Base-by-base conservation (phyloP, 2,888 invertebrate genomes). In the Pollenia griseotomentosa region DNA sequence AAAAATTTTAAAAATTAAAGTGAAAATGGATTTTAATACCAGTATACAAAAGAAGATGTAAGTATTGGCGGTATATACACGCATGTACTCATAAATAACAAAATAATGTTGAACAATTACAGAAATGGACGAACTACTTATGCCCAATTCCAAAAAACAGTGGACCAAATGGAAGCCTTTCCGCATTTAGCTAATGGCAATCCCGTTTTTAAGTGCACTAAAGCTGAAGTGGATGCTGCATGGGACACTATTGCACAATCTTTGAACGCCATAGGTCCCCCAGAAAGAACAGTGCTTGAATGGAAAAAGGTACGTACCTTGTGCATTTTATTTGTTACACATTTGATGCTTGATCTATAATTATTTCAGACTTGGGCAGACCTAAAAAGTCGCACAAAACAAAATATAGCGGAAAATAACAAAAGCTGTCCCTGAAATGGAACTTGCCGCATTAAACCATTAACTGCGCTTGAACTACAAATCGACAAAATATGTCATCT, bases 341-440 rank as follows among this genome's bases (percentile, higher is more conserved):
- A n/a, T n/a, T n/a, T n/a, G n/a, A n/a, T n/a, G n/a, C n/a, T n/a
- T n/a, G n/a, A n/a, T n/a, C n/a, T n/a, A n/a, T n/a, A n/a, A n/a
- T n/a, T n/a, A n/a, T n/a, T n/a, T n/a, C n/a, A n/a, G n/a, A 70
- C 70, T 53, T 70, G 40, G 70, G 11, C 70, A 1, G 55, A 70
- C 42, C 70, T 53, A 12, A 70, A 70, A 53, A 42, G 70, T 11
- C 40, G 70, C 11, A 70, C 70, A 7, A 55, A 70, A 12, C 70
- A 70, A 70, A 70, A 53, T 55, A n/a, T n/a, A n/a, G n/a, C n/a
- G n/a, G n/a, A n/a, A n/a, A n/a, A n/a, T n/a, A n/a, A n/a, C n/a
- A n/a, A n/a, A n/a, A n/a, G n/a, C n/a, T n/a, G n/a, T n/a, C n/a
- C n/a, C n/a, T n/a, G n/a, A n/a, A n/a, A n/a, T n/a, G n/a, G n/a